phyloP scores from a whole-genome alignment of 1,140 invertebrate genomes.

The Aradophagus sp. region DNA sequence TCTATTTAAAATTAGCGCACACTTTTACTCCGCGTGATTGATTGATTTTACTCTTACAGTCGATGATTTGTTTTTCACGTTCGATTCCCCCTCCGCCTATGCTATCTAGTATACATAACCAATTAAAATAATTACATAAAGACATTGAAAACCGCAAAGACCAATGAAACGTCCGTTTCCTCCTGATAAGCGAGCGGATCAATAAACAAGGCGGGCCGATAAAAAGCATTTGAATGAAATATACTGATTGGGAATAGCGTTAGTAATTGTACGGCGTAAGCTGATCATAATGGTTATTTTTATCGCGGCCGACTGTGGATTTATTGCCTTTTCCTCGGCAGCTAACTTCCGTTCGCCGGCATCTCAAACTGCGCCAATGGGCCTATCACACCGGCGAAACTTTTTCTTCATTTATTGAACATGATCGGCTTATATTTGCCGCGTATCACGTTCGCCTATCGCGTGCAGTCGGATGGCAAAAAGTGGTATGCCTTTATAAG shows the following conservation, averaged over 20 bases:
- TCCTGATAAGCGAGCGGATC: constrained; percentile 36
- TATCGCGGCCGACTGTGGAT: constrained; percentile 27
- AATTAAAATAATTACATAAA: too few species aligned
- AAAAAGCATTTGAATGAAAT: constrained; percentile 38
- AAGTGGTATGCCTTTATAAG: constrained; percentile 59
- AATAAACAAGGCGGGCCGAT: constrained; percentile 40
- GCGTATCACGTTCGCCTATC: constrained; percentile 56
- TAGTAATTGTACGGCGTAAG: constrained; percentile 34
- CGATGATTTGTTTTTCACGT: too few species aligned
- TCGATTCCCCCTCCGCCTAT: too few species aligned
- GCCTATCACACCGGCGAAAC: constrained; percentile 47
- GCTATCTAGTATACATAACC: too few species aligned
- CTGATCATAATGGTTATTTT: constrained; percentile 40
- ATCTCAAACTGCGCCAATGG: constrained; percentile 38
- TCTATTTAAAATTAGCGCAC: too few species aligned
- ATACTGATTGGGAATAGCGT: constrained; percentile 8
- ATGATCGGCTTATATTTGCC: constrained; percentile 58
- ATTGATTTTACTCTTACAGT: too few species aligned
- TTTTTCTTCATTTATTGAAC: constrained; percentile 58
- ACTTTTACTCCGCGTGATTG: too few species aligned
- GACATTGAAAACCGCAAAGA: too few species aligned
- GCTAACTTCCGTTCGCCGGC: constrained; percentile 51
- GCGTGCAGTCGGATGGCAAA: constrained; percentile 57
- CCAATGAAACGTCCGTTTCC: constrained; percentile 17
- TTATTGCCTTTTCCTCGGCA: constrained; percentile 43